phyloP scores from a whole-genome alignment of 2,888 invertebrate species.

The Pheosia tremula region DNA sequence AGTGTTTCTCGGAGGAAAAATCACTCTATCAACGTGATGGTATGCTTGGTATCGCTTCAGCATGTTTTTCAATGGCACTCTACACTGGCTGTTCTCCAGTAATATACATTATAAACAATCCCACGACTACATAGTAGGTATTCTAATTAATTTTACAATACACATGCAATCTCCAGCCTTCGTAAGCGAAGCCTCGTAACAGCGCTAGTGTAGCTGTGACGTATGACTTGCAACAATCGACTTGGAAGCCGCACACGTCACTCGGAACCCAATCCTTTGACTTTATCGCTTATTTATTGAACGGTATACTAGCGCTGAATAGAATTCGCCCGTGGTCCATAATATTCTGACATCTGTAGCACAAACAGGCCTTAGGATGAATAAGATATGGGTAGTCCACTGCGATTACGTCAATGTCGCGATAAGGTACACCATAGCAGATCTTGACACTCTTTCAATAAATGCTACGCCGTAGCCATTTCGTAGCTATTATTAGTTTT shows the following conservation, averaged over 20 bases:
- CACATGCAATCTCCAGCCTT: not conserved
- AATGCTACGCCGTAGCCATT: conserved; percentile 31
- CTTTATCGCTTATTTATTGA: conserved; percentile 21
- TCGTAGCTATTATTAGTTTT: conserved; percentile 20
- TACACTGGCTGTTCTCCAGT: too few species aligned
- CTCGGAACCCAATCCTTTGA: conserved; percentile 38
- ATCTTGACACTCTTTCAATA: not conserved
- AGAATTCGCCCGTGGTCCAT: conserved; percentile 10
- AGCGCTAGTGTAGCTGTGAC: conserved; percentile 11
- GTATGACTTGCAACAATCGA: conserved; percentile 9
- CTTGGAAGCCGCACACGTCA: conserved; percentile 36
- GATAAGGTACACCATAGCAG: too few species aligned
- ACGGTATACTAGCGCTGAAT: conserved; percentile 11
- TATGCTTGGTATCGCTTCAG: too few species aligned
- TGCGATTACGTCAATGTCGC: too few species aligned
- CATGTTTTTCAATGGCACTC: too few species aligned
- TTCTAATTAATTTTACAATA: not conserved
- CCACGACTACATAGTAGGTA: not conserved
- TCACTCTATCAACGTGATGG: too few species aligned
- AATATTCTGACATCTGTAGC: not conserved
- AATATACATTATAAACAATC: too few species aligned
- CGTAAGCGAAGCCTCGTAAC: conserved; percentile 29
- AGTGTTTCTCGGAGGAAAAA: too few species aligned
- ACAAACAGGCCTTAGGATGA: too few species aligned
- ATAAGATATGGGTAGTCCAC: too few species aligned